Conservation (phyloP, 2,797 vertebrate genomes). For the Sebastolobus altivelis region DNA sequence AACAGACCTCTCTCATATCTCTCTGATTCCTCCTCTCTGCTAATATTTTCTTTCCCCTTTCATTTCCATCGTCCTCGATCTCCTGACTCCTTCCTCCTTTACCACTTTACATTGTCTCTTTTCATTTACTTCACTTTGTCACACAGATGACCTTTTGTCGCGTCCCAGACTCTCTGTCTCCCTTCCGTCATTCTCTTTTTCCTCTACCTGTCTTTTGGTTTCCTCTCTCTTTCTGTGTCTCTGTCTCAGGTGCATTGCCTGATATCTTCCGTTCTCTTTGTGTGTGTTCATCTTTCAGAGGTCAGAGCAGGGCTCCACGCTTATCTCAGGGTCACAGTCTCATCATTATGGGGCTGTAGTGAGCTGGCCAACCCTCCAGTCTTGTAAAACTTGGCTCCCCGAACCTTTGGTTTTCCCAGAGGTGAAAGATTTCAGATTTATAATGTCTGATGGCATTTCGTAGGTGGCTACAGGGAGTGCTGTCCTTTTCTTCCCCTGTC, state of each 20-base stretch:
- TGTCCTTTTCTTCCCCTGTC: not conserved
- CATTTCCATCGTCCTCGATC: conserved; percentile 29
- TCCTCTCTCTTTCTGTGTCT: not conserved
- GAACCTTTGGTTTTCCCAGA: conserved; percentile 17
- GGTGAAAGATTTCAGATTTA: conserved; percentile 8
- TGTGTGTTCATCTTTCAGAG: conserved; percentile 16
- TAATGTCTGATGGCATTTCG: conserved; percentile 43
- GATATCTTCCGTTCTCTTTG: conserved; percentile 19
- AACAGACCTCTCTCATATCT: conserved; percentile 2
- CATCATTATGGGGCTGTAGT: not conserved
- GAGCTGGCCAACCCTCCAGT: not conserved
- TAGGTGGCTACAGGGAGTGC: not conserved
- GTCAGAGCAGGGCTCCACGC: not conserved
- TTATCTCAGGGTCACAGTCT: conserved; percentile 13
- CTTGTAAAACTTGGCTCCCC: not conserved
- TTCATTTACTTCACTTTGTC: conserved; percentile 46
- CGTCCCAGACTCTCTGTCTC: conserved; percentile 11
- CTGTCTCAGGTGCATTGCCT: conserved; percentile 22
- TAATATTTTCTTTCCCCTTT: conserved; percentile 20
- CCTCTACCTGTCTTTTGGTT: conserved; percentile 15
- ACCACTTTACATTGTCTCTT: conserved; percentile 46
- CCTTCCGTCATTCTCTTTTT: not conserved
- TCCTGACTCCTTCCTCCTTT: conserved; percentile 31
- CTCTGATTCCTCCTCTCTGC: not conserved
- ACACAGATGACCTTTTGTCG: conserved; percentile 52